Evolutionary conservation across 1,140 invertebrate genomes (phyloP), one percentile per base, ranked within the genome.

Genomic region (Drosophila ogumai): DNA sequence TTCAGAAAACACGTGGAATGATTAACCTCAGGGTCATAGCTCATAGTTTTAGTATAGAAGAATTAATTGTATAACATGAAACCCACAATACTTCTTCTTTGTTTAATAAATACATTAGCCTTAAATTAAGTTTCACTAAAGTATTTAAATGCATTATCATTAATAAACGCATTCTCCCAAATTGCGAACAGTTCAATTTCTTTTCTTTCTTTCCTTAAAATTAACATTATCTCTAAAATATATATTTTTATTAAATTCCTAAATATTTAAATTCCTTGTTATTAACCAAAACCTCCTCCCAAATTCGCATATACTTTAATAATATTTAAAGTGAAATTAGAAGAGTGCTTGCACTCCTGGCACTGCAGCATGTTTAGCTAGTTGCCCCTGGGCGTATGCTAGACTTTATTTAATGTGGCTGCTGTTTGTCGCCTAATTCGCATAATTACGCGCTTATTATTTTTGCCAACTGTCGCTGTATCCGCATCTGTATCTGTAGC

Each of bases 361-460:
- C 40, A n/a, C 65, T 65, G 34, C 38, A 52, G 12, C 50, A 32
- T 61, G 75, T 63, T 72, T 75, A 73, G 75, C 31, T 49, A 63
- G 80, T 54, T 75, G 77, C 84, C 85, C 85, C 85, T 50, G 77
- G 90, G 84, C 84, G 81, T 84, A 90, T 88, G 84, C 85, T 77
- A 78, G 85, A 90, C 84, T 90, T 88, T 88, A 84, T 88, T 80
- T 82, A 64, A 80, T 88, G 82, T 38, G 56, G 43, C 72, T 84
- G 76, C 57, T 78, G 58, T 54, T 57, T 78, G 84, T 87, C 84
- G 73, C 69, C 84, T 87, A 88, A 87, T 88, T 87, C 84, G 84
- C 76, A 90, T 87, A 88, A 90, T 87, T 88, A 88, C 84, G 84
- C 84, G 84, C 84, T 81, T 87, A 88, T 87, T 87, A 87, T 87